Percentiles rank a stretch among this genome's conserved stretches.
phyloP scores from a whole-genome alignment of 2,113 vertebrate species.

The Podarcis muralis region DNA sequence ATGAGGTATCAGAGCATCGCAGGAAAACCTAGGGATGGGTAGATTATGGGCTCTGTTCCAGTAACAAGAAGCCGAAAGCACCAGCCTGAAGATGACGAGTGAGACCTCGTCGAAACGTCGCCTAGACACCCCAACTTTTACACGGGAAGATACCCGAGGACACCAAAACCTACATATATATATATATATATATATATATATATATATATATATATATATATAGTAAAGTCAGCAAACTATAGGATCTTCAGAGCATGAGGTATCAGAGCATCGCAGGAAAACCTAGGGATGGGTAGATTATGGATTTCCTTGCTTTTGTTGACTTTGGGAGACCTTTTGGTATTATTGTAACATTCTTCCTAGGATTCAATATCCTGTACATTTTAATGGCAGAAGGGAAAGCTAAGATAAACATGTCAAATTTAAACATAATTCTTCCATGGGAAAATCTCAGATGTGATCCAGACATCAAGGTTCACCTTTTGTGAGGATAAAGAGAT shows the following conservation, averaged over 20 bases:
- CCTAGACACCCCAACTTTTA: no score
- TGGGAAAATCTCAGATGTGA: neutral
- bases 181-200: neutral
- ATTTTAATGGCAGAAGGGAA: slow-evolving; percentile 5
- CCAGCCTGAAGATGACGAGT: no score
- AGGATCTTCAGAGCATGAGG: neutral
- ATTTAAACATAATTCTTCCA: neutral
- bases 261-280: neutral
- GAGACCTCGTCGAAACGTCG: no score
- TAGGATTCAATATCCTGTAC: neutral
- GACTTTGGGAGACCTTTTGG: slow-evolving; percentile 10
- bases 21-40: no score
- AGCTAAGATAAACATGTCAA: neutral
- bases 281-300: neutral
- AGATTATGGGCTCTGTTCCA: no score
- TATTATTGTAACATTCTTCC: slow-evolving; percentile 11
- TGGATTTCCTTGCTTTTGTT: neutral
- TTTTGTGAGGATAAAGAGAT: neutral
- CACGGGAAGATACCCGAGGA: no score
- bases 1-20: no score
- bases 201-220: neutral
- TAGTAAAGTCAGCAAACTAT: neutral
- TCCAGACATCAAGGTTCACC: neutral
- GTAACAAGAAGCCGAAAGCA: no score
- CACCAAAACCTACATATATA: neutral